Conservation (phyloP, 2,888 invertebrate species). For the Mythimna vitellina region DNA sequence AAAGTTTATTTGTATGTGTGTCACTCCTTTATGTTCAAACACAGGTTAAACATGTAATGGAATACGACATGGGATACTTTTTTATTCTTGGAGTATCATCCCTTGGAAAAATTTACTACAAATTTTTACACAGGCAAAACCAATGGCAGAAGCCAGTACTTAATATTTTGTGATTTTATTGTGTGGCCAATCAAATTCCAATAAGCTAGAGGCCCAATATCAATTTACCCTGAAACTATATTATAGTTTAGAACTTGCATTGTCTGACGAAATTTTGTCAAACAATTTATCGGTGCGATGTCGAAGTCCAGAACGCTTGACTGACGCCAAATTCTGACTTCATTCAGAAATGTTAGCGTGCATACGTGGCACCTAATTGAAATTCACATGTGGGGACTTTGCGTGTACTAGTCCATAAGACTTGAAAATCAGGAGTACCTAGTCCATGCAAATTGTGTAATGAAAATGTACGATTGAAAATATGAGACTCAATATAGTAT, state of each 20-base stretch:
- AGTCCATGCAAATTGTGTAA: background rate
- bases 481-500: no score
- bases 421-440: background rate
- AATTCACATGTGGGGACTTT: background rate
- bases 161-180: background rate
- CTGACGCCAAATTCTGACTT: slow-evolving; percentile 20
- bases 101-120: no score
- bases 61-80: no score
- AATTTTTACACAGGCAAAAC: no score
- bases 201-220: slow-evolving; percentile 34
- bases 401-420: background rate
- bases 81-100: no score
- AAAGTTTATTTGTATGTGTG: no score
- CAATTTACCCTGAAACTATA: slow-evolving; percentile 34
- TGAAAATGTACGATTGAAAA: background rate
- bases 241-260: slow-evolving; percentile 54
- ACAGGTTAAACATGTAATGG: no score
- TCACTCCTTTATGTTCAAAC: no score
- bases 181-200: slow-evolving; percentile 36
- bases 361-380: background rate
- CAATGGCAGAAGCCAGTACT: background rate
- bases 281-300: slow-evolving; percentile 37
- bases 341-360: background rate
- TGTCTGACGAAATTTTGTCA: slow-evolving; percentile 47
- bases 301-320: slow-evolving; percentile 23